phyloP scores from a whole-genome alignment of 2,113 vertebrate species.

The Datnioides undecimradiatus region DNA sequence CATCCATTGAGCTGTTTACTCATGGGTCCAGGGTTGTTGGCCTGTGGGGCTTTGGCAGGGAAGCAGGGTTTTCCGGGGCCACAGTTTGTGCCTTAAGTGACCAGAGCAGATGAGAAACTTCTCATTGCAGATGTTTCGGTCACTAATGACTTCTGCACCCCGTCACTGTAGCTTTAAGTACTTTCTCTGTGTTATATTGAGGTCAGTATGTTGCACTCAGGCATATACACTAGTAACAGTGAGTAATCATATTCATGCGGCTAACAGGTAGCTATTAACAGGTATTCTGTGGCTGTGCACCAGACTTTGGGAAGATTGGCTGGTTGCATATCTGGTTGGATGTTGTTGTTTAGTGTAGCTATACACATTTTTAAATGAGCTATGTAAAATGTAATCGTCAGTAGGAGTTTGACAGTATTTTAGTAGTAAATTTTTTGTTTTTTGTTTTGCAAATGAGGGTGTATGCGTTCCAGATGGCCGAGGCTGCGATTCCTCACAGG shows the following conservation, averaged over 20 bases:
- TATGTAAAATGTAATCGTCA: neutral
- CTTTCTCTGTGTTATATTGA: slow-evolving; percentile 3
- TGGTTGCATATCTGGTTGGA: neutral
- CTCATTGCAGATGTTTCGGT: slow-evolving; percentile 18
- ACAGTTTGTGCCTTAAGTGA: slow-evolving; percentile 28
- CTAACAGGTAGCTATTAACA: neutral
- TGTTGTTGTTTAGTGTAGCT: neutral
- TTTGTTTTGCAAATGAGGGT: no score
- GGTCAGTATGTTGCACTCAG: slow-evolving; percentile 4
- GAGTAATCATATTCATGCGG: neutral
- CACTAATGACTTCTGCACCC: slow-evolving; percentile 7
- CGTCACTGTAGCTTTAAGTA: neutral
- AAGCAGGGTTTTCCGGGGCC: slow-evolving; percentile 47
- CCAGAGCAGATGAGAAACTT: slow-evolving; percentile 34
- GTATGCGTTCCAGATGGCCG: no score
- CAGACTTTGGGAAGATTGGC: neutral
- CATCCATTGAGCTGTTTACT: slow-evolving; percentile 54
- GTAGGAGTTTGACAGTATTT: neutral
- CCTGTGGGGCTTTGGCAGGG: slow-evolving; percentile 56
- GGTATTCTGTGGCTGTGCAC: neutral
- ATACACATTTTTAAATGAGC: neutral
- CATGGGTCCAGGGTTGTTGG: slow-evolving; percentile 38
- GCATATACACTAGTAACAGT: neutral
- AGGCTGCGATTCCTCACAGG: neutral
- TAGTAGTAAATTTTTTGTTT: no score